phyloP scores from a whole-genome alignment of 2,113 vertebrate species.

The Leucoraja erinaceus region DNA sequence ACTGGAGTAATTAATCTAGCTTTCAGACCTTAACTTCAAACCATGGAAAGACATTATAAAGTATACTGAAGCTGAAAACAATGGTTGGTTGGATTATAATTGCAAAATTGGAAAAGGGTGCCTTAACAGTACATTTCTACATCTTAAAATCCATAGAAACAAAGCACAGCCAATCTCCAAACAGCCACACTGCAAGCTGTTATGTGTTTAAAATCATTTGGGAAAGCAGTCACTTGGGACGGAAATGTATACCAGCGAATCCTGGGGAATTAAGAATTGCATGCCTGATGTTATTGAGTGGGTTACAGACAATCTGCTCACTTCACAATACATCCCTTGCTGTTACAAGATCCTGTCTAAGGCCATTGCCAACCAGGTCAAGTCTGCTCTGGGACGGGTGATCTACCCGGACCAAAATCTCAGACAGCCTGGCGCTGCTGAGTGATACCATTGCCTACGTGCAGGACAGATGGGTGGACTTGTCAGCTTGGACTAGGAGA shows the following conservation, averaged over 20 bases:
- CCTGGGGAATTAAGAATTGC: neutral
- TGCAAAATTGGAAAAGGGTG: neutral
- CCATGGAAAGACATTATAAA: neutral
- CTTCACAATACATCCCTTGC: neutral
- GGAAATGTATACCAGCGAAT: neutral
- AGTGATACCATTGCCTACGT: too few species aligned
- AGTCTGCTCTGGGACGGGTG: too few species aligned
- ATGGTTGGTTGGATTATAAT: neutral
- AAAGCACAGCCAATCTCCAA: neutral
- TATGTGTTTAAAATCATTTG: neutral
- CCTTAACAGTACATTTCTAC: neutral
- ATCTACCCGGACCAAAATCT: too few species aligned
- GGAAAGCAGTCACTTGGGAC: neutral
- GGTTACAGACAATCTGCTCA: neutral
- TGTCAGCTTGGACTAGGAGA: too few species aligned
- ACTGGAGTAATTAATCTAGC: too few species aligned
- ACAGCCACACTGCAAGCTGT: neutral
- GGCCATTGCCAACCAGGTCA: too few species aligned
- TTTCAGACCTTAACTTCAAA: neutral
- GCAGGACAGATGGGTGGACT: too few species aligned
- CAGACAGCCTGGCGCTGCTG: too few species aligned
- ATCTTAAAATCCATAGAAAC: neutral
- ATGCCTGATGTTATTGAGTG: neutral
- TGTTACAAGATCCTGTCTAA: neutral
- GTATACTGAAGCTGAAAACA: neutral